Evolutionary conservation across 2,113 vertebrate genomes (phyloP).

Genomic region (Rhombomys opimus): DNA sequence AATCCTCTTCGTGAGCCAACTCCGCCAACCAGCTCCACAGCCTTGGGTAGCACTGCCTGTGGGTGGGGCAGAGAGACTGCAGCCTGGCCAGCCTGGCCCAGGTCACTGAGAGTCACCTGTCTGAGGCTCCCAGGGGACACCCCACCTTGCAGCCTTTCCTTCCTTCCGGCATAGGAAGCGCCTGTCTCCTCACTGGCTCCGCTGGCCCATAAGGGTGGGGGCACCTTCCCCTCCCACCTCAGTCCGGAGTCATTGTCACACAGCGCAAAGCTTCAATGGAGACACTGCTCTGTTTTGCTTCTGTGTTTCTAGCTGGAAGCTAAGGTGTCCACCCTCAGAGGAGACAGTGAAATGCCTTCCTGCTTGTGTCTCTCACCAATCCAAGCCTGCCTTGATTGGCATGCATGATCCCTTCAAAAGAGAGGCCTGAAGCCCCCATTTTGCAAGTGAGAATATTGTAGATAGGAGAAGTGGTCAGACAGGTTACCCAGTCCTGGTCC

Average conservation of each 20-base stretch:
- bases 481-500: neutral
- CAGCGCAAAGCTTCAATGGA: constrained; percentile 50
- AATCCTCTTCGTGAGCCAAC: constrained; percentile 86
- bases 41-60: neutral
- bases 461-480: constrained; percentile 1
- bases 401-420: neutral
- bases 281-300: constrained; percentile 71
- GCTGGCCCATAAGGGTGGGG: constrained; percentile 38
- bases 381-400: constrained; percentile 46
- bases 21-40: constrained; percentile 86
- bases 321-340: constrained; percentile 70
- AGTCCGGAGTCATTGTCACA: constrained; percentile 43
- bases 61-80: constrained; percentile 84
- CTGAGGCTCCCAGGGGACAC: constrained; percentile 71
- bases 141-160: constrained; percentile 67
- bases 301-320: constrained; percentile 75
- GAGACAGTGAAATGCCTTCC: constrained; percentile 40
- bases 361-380: constrained; percentile 44
- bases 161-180: constrained; percentile 63
- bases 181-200: constrained; percentile 27
- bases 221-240: constrained; percentile 68
- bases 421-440: constrained; percentile 45
- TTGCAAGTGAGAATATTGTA: constrained; percentile 46
- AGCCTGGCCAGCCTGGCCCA: constrained; percentile 70
- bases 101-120: constrained; percentile 84